phyloP scores from a whole-genome alignment of 2,113 vertebrate genomes.

The Colistium nudipinnis region DNA sequence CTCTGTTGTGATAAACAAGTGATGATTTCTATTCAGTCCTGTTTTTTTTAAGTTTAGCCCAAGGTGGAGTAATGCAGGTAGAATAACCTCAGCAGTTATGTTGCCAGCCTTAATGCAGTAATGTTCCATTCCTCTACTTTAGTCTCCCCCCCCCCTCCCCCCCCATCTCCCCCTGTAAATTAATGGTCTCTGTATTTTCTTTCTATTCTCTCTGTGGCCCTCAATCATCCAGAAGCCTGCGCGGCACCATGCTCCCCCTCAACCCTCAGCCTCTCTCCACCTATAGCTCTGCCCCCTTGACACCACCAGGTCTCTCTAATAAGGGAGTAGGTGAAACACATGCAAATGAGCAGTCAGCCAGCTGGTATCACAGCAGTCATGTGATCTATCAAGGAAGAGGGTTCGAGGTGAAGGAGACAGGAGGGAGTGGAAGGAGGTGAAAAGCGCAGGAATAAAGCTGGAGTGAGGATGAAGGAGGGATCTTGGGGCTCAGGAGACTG shows the following conservation, averaged over 20 bases:
- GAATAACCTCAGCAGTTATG: slow-evolving; percentile 23
- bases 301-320: slow-evolving; percentile 62
- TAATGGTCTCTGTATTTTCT: slow-evolving; percentile 26
- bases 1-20: neutral
- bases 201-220: slow-evolving; percentile 21
- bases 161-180: slow-evolving; percentile 6
- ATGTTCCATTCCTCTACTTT: slow-evolving; percentile 18
- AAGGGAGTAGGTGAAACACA: slow-evolving; percentile 75
- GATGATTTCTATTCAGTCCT: neutral
- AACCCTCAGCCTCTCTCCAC: slow-evolving; percentile 40
- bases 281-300: slow-evolving; percentile 34
- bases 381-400: slow-evolving; percentile 81
- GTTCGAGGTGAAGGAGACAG: slow-evolving; percentile 72
- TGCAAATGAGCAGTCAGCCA: slow-evolving; percentile 82
- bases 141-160: neutral
- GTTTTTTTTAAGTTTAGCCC: slow-evolving; percentile 6
- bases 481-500: slow-evolving; percentile 30
- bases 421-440: slow-evolving; percentile 8
- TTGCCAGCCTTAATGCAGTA: slow-evolving; percentile 10
- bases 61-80: slow-evolving; percentile 20
- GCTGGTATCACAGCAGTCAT: slow-evolving; percentile 81
- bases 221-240: slow-evolving; percentile 40
- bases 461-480: slow-evolving; percentile 25
- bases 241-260: slow-evolving; percentile 18
- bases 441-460: slow-evolving; percentile 12